Conservation (phyloP, 1,140 invertebrate species). For the Spodoptera frugiperda region DNA sequence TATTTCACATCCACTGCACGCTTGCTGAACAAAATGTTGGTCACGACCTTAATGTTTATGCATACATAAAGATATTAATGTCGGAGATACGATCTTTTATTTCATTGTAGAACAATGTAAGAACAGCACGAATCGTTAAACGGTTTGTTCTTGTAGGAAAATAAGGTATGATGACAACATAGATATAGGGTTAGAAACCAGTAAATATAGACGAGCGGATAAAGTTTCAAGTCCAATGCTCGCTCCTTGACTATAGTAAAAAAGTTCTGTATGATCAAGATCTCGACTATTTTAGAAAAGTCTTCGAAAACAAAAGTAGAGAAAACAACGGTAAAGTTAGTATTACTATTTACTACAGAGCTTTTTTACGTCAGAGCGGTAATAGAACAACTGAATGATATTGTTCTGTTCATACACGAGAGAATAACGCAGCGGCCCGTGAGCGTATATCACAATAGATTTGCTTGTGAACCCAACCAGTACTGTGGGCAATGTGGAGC, state of each 20-base stretch:
- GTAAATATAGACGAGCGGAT: neutral
- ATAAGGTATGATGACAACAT: no score
- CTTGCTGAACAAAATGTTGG: constrained; percentile 32
- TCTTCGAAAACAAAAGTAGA: neutral
- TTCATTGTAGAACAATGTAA: constrained; percentile 11
- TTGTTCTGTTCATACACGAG: constrained; percentile 1
- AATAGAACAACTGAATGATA: constrained; percentile 10
- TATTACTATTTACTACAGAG: neutral
- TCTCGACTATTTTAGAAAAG: neutral
- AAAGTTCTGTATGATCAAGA: neutral
- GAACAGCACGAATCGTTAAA: constrained; percentile 17
- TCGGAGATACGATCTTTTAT: constrained; percentile 24
- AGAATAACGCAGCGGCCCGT: constrained; percentile 5
- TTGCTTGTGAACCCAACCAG: constrained; percentile 15
- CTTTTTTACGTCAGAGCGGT: neutral
- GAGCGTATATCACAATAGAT: constrained; percentile 40
- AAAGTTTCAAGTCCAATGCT: neutral
- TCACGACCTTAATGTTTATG: constrained; percentile 31
- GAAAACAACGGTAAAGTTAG: neutral
- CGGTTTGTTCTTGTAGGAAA: constrained; percentile 17
- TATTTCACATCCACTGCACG: constrained; percentile 14
- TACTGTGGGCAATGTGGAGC: constrained; percentile 9
- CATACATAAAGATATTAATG: constrained; percentile 32
- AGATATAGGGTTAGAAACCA: neutral
- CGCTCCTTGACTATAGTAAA: neutral